A percentile compares a stretch with the other conserved stretches of the same genome.
phyloP scores from a whole-genome alignment of 92 coral and sea anemone species.

The Palythoa caribaeorum region DNA sequence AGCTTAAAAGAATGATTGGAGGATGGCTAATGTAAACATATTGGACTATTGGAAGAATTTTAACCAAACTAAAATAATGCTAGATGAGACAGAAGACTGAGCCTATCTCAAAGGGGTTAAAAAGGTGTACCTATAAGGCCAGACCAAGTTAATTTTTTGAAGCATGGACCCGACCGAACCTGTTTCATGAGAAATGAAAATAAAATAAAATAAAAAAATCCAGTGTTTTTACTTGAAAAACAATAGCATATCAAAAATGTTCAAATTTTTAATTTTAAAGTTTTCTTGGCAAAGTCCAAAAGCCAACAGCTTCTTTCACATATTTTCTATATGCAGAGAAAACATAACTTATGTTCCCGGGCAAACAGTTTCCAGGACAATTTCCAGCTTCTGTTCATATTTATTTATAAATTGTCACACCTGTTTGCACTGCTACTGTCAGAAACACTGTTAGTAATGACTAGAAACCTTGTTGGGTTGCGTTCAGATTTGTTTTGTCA shows the following conservation, averaged over 20 bases:
- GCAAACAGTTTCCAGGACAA: slow-evolving; percentile 41
- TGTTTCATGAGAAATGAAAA: slow-evolving; percentile 27
- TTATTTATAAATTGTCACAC: slow-evolving; percentile 30
- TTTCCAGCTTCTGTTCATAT: slow-evolving; percentile 31
- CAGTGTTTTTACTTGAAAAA: slow-evolving; percentile 43
- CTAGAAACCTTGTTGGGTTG: slow-evolving; percentile 16
- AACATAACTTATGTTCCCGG: slow-evolving; percentile 16
- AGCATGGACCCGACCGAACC: neutral
- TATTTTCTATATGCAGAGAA: slow-evolving; percentile 5
- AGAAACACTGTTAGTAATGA: neutral
- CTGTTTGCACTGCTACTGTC: slow-evolving; percentile 12
- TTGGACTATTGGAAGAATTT: no score
- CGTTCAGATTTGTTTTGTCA: neutral
- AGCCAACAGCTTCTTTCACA: neutral
- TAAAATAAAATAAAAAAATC: slow-evolving; percentile 36
- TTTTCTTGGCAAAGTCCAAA: no score
- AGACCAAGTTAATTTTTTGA: slow-evolving; percentile 20
- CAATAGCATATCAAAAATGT: neutral
- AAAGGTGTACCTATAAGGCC: no score
- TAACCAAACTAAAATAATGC: no score
- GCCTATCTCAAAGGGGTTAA: no score
- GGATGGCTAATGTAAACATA: no score
- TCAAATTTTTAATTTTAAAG: no score
- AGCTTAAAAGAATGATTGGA: no score
- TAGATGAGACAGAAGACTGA: no score